Percentiles rank a stretch among this genome's conserved stretches.
Conservation (phyloP, 1,140 invertebrate species). For the Drosophila bifasciata region DNA sequence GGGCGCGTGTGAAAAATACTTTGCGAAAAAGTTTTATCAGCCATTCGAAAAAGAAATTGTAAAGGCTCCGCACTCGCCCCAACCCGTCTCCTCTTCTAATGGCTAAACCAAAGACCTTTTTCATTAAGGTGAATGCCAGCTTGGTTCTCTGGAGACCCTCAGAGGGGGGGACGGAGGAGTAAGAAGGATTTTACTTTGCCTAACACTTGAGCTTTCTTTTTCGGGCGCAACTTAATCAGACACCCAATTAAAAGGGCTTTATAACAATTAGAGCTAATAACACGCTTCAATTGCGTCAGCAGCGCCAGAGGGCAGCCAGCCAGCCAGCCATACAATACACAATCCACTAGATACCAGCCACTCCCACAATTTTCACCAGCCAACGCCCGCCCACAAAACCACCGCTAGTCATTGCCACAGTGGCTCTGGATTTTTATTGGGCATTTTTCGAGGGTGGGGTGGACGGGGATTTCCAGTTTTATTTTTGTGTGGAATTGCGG, state of each 20-base stretch:
- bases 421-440: constrained; percentile 24
- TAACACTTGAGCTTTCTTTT: constrained; percentile 55
- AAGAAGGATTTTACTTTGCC: constrained; percentile 2
- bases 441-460: constrained; percentile 24
- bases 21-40: constrained; percentile 59
- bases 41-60: constrained; percentile 25
- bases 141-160: constrained; percentile 19
- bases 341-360: constrained; percentile 9
- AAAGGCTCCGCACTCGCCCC: constrained; percentile 1
- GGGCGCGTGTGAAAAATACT: constrained; percentile 76
- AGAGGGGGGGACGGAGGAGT: not conserved
- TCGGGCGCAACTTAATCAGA: constrained; percentile 74
- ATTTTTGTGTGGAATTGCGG: constrained; percentile 58
- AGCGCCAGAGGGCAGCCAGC: constrained; percentile 48
- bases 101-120: constrained; percentile 55
- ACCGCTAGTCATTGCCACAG: constrained; percentile 9
- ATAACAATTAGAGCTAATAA: constrained; percentile 82
- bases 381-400: constrained; percentile 7
- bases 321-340: constrained; percentile 19
- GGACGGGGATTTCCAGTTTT: constrained; percentile 5
- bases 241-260: constrained; percentile 82
- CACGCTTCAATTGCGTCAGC: constrained; percentile 79
- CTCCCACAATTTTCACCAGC: not conserved
- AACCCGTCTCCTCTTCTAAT: constrained; percentile 25
- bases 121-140: constrained; percentile 68